A percentile compares a stretch with the other conserved stretches of the same genome.
Conservation (phyloP, 1,140 invertebrate genomes). For the Heliconius nattereri region DNA sequence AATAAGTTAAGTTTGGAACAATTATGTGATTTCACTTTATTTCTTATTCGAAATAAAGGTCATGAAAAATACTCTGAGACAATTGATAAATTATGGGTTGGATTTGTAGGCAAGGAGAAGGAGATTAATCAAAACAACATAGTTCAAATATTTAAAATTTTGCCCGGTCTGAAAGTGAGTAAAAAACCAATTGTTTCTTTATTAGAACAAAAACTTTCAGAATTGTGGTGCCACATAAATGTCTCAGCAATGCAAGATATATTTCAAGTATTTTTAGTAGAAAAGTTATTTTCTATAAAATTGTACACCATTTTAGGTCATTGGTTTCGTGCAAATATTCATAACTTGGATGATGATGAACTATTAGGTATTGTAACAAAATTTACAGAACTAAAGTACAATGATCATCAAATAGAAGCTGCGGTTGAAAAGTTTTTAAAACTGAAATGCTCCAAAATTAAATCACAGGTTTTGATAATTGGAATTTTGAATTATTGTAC, state of each 20-base stretch:
- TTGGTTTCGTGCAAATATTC: slow-evolving; percentile 85
- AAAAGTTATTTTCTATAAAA: slow-evolving; percentile 74
- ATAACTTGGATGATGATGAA: slow-evolving; percentile 82
- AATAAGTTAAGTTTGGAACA: slow-evolving; percentile 84
- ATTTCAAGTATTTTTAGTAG: slow-evolving; percentile 71
- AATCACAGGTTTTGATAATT: slow-evolving; percentile 82
- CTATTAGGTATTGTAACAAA: slow-evolving; percentile 83
- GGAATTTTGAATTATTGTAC: slow-evolving; percentile 85
- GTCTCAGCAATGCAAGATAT: slow-evolving; percentile 82
- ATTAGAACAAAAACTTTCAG: slow-evolving; percentile 83
- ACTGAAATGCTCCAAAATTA: slow-evolving; percentile 76
- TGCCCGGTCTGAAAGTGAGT: slow-evolving; percentile 83
- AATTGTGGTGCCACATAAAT: slow-evolving; percentile 82
- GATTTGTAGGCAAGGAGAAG: slow-evolving; percentile 82
- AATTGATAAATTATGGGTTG: slow-evolving; percentile 87
- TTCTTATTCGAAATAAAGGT: slow-evolving; percentile 69
- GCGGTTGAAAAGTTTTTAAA: slow-evolving; percentile 85
- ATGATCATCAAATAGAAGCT: slow-evolving; percentile 80
- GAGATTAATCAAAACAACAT: slow-evolving; percentile 84
- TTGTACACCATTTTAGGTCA: slow-evolving; percentile 79
- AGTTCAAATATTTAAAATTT: slow-evolving; percentile 81
- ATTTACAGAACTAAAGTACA: slow-evolving; percentile 81
- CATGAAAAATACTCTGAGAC: slow-evolving; percentile 76
- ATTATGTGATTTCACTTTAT: slow-evolving; percentile 82
- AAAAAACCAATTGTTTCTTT: slow-evolving; percentile 83